Evolutionary conservation across 2,113 vertebrate genomes (phyloP).

Genomic region (Calonectris borealis): DNA sequence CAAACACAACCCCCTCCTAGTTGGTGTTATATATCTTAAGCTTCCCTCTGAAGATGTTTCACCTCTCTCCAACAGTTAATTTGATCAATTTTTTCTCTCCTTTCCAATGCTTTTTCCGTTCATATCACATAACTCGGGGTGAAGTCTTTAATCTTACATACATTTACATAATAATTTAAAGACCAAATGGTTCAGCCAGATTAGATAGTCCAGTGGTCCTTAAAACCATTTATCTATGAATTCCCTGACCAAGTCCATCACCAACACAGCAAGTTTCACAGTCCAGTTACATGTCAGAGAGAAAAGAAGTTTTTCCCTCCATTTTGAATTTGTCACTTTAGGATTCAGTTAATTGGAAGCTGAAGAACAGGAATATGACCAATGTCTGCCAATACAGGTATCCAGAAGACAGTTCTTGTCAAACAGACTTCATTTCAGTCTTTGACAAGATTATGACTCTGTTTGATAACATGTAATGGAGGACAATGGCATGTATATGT

Average conservation of each 20-base stretch:
- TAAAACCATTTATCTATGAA: slow-evolving; percentile 4
- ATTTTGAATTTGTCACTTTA: not conserved
- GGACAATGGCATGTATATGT: not conserved
- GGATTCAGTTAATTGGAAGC: not conserved
- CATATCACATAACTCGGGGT: not conserved
- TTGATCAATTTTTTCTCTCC: not conserved
- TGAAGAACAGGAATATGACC: not conserved
- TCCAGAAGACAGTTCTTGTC: not conserved
- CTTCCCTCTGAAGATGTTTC: not conserved
- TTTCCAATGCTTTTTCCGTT: not conserved
- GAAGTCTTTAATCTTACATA: slow-evolving; percentile 41
- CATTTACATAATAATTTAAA: slow-evolving; percentile 40
- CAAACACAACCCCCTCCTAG: not conserved
- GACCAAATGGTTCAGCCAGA: slow-evolving; percentile 14
- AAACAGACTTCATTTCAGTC: not conserved
- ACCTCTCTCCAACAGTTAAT: not conserved
- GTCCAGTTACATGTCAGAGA: not conserved
- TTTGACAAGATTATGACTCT: not conserved
- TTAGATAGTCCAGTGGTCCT: slow-evolving; percentile 1
- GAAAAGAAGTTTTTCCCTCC: not conserved
- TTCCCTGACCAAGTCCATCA: not conserved
- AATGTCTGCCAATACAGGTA: not conserved
- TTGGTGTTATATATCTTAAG: not conserved
- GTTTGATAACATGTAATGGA: not conserved
- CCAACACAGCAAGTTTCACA: not conserved